phyloP scores from a whole-genome alignment of 2,113 vertebrate species.

The Zonotrichia leucophrys region DNA sequence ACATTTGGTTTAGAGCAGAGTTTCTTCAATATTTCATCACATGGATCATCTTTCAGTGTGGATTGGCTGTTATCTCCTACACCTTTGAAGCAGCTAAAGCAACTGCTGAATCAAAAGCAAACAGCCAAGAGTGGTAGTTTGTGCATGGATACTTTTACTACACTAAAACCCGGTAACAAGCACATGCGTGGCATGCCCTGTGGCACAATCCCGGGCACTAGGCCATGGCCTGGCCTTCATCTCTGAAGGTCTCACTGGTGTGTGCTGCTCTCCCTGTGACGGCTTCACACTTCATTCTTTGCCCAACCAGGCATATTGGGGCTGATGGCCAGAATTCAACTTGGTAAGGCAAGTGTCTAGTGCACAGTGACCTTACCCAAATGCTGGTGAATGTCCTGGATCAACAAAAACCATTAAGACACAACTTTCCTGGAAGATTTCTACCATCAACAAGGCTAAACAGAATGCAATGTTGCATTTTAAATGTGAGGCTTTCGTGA shows the following conservation, averaged over 20 bases:
- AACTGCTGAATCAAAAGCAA: not conserved
- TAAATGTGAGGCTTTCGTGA: not conserved
- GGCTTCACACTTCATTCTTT: not conserved
- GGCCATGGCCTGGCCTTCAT: not conserved
- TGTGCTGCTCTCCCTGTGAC: not conserved
- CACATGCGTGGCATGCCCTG: not conserved
- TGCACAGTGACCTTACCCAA: not conserved
- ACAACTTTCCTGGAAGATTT: not conserved
- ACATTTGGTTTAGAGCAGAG: not conserved
- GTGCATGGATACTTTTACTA: not conserved
- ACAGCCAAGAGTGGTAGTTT: not conserved
- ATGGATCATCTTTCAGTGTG: not conserved
- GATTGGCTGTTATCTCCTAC: not conserved
- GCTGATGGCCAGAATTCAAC: not conserved
- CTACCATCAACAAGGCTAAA: not conserved
- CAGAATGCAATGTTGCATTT: not conserved
- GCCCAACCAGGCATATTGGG: not conserved
- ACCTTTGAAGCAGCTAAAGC: not conserved
- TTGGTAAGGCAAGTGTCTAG: not conserved
- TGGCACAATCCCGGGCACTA: not conserved
- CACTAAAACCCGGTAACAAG: not conserved
- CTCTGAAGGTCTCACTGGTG: not conserved
- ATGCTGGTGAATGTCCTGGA: not conserved
- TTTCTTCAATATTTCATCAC: not conserved
- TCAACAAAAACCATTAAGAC: not conserved